Evolutionary conservation across 2,888 invertebrate genomes (phyloP), one percentile per base, ranked within the genome.

Genomic region (Zootermopsis nevadensis): DNA sequence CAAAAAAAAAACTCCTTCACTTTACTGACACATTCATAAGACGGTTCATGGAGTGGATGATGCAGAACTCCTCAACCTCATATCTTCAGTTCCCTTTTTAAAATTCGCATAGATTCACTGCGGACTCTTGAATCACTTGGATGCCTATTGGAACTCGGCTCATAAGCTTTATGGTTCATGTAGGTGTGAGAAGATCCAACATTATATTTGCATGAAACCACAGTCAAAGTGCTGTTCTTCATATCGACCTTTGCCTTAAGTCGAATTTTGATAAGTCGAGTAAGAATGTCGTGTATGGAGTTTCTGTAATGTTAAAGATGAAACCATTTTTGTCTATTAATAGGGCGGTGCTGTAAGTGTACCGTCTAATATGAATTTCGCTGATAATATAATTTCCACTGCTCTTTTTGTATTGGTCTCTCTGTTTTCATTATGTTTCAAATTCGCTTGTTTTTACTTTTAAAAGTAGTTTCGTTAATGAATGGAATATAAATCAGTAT

Each of bases 21-120:
- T 74, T 74, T 42, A 74, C 24, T 42, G 66, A 33, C 72, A 72
- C 83, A 79, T 83, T 79, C 83, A 79, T 83, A 80, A 80, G 83
- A 30, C 24, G 83, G 74, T 38, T 53, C 83, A 83, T 83, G 69
- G 83, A 15, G 83, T 48, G 83, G 83, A 83, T 80, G 80, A 83
- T 83, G 80, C 55, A 38, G 38, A 74, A 35, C 74, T n/a, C 27
- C 74, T 38, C 38, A 27, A 60, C 60, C 60, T 60, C 35, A n/a
- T 38, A 35, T 38, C 42, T n/a, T 38, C 38, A 35, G 38, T n/a
- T 74, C 38, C 38, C 38, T 74, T 38, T 22, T 38, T 24, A 74
- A 74, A 38, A 42, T 74, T 38, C 74, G 35, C 38, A 42, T 74
- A 74, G 74, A 74, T 38, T 74, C 74, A 38, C 74, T 74, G 38